Conservation (phyloP, 2,888 invertebrate species). For the Gibbula magus region DNA sequence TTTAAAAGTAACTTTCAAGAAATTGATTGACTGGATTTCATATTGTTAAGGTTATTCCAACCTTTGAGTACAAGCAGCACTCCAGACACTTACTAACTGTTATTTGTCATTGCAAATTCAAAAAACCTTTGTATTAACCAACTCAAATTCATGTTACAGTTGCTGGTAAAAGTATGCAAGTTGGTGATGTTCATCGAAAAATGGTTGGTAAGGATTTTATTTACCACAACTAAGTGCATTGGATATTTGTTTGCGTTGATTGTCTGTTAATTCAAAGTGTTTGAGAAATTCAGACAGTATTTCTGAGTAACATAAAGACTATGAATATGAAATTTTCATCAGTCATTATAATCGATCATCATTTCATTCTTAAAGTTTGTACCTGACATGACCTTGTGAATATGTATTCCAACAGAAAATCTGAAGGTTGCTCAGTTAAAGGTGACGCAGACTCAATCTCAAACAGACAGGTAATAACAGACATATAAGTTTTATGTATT, state of each 20-base stretch:
- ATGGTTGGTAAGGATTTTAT: slow-evolving; percentile 44
- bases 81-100: background rate
- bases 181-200: slow-evolving; percentile 50
- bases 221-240: too few species aligned
- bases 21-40: background rate
- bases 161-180: slow-evolving; percentile 45
- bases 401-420: slow-evolving; percentile 46
- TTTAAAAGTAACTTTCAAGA: too few species aligned
- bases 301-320: too few species aligned
- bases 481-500: background rate
- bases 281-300: too few species aligned
- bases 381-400: background rate
- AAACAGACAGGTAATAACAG: slow-evolving; percentile 34
- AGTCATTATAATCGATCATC: too few species aligned
- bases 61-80: background rate
- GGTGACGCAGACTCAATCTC: slow-evolving; percentile 50
- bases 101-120: background rate
- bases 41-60: background rate
- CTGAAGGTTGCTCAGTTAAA: slow-evolving; percentile 54
- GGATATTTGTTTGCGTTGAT: too few species aligned
- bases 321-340: too few species aligned
- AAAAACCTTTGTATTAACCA: too few species aligned
- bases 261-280: too few species aligned
- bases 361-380: too few species aligned
- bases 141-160: slow-evolving; percentile 38